A percentile compares a stretch with the other conserved stretches of the same genome.
Conservation (phyloP, 2,888 invertebrate species). For the Nephrotoma guestfalica region DNA sequence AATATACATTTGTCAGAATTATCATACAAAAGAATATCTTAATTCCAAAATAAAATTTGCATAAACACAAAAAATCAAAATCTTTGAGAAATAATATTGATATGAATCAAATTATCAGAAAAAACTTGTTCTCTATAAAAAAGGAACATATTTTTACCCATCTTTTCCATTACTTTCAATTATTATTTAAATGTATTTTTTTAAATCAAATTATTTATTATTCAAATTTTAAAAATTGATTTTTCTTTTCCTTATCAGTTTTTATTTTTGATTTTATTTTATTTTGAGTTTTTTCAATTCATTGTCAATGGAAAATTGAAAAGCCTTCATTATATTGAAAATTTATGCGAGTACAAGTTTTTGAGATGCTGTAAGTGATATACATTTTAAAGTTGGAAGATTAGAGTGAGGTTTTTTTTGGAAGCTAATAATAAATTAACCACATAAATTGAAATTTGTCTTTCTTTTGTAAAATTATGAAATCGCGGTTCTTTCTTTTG, state of each 20-base stretch:
- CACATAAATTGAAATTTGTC: no score
- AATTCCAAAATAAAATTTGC: neutral
- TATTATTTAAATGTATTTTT: neutral
- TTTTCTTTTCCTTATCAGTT: neutral
- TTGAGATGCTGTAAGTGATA: no score
- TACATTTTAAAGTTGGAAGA: no score
- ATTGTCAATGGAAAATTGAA: neutral
- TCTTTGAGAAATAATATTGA: neutral
- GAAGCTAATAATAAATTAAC: no score
- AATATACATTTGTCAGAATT: neutral
- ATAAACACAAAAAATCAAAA: neutral
- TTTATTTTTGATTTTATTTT: neutral
- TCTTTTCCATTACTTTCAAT: neutral
- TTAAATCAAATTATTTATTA: neutral
- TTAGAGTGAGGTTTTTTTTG: no score
- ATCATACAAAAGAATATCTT: neutral
- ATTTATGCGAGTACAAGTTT: neutral
- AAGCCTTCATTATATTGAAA: neutral
- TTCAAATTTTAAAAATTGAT: neutral
- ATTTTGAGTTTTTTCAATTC: neutral
- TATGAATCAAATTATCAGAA: neutral
- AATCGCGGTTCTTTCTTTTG: no score
- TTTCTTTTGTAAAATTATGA: no score
- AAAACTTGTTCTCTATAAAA: neutral
- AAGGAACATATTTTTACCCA: neutral